Evolutionary conservation across 2,888 invertebrate species (phyloP).

Genomic region (Drosophila seclusa): DNA sequence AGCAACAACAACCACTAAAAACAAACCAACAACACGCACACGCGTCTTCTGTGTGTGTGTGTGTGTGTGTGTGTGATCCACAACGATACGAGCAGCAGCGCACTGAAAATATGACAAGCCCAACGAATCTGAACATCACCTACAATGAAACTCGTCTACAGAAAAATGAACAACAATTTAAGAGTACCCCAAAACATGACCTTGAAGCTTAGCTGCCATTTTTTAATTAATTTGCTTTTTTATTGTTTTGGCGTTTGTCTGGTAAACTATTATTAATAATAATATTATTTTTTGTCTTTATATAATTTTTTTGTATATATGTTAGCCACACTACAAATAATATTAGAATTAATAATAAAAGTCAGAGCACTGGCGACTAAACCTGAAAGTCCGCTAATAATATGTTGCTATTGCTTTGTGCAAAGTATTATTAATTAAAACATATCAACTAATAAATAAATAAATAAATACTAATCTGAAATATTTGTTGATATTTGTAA

Average conservation of each 20-base stretch:
- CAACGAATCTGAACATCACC: constrained; percentile 50
- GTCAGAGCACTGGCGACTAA: neutral
- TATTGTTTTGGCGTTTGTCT: neutral
- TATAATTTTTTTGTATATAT: too few relatives aligned
- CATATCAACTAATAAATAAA: neutral
- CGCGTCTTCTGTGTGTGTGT: neutral
- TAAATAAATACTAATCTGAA: neutral
- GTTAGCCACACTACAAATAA: neutral
- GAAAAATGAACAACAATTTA: neutral
- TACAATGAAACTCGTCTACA: constrained; percentile 34
- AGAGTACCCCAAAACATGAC: neutral
- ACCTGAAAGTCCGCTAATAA: neutral
- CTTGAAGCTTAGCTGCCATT: neutral
- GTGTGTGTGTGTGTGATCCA: constrained; percentile 49
- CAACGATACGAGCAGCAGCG: constrained; percentile 55
- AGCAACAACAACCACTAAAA: constrained; percentile 40
- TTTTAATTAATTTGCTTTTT: neutral
- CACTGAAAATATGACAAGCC: constrained; percentile 14
- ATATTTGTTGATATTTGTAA: too few relatives aligned
- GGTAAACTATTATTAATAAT: neutral
- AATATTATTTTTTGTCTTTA: neutral
- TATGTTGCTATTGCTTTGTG: too few relatives aligned
- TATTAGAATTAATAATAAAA: neutral
- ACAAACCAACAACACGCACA: constrained; percentile 35
- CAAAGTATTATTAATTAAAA: neutral